Conservation (phyloP, 2,113 vertebrate species). For the Pomatorhinus ruficollis region DNA sequence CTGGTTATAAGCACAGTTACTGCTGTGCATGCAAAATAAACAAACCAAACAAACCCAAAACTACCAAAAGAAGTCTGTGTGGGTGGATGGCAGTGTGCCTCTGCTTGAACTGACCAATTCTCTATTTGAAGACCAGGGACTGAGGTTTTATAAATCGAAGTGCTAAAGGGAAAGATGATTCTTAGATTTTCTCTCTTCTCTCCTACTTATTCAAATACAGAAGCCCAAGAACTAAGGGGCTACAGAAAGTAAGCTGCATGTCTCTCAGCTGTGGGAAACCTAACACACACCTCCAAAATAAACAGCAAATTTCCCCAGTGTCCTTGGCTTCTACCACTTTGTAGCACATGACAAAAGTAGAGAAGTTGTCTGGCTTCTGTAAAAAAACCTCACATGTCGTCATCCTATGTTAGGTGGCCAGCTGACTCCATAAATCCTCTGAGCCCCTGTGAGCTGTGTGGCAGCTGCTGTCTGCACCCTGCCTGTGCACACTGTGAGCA, state of each 20-base stretch:
- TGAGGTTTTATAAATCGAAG: background rate
- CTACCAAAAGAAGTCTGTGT: background rate
- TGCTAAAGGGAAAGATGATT: background rate
- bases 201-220: background rate
- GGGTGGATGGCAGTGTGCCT: background rate
- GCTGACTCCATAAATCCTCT: background rate
- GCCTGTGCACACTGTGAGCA: fast-evolving
- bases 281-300: background rate
- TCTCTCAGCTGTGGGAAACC: background rate
- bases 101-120: background rate
- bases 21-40: background rate
- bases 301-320: background rate
- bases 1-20: background rate
- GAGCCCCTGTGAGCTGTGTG: fast-evolving
- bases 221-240: background rate
- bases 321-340: background rate
- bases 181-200: background rate
- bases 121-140: background rate
- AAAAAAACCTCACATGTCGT: background rate
- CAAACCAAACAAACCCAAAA: background rate
- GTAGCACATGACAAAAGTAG: background rate
- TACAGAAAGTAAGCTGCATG: background rate
- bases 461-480: background rate
- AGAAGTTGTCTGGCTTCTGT: background rate
- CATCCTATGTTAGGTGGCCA: background rate